Conservation (phyloP, 2,797 vertebrate genomes). For the Gila robusta region DNA sequence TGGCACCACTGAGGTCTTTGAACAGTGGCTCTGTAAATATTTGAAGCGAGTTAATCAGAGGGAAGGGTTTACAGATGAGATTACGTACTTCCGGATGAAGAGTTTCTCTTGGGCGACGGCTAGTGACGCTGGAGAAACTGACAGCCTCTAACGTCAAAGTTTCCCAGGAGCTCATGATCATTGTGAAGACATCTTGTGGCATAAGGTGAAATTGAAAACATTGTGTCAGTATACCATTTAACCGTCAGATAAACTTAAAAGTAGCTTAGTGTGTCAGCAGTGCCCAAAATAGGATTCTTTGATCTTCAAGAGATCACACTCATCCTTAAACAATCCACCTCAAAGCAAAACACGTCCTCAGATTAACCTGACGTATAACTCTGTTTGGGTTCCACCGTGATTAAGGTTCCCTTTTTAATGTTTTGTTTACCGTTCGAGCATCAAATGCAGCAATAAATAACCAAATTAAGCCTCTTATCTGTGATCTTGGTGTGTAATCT, state of each 20-base stretch:
- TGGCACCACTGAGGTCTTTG: constrained; percentile 16
- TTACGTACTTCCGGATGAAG: constrained; percentile 33
- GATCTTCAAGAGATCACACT: constrained; percentile 51
- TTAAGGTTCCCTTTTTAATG: neutral
- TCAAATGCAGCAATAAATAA: constrained; percentile 17
- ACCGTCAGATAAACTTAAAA: neutral
- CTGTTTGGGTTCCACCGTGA: constrained; percentile 33
- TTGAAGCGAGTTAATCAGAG: constrained; percentile 41
- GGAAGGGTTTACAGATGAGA: constrained; percentile 49
- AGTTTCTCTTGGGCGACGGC: constrained; percentile 14
- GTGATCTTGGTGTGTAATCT: neutral
- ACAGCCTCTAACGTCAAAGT: neutral
- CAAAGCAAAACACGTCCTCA: constrained; percentile 47
- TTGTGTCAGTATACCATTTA: neutral
- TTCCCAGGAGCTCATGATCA: neutral
- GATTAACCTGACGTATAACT: constrained; percentile 1
- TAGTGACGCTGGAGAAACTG: constrained; percentile 2
- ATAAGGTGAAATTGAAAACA: neutral
- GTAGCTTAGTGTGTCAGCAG: constrained; percentile 13
- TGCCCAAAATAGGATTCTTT: constrained; percentile 33
- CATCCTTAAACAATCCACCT: constrained; percentile 57
- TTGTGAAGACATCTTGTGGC: neutral
- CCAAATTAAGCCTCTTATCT: constrained; percentile 20
- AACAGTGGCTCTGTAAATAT: constrained; percentile 46
- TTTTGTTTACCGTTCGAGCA: neutral